These are phyloP conservation scores for Rhopalosiphum padi DNA, from an alignment of 1,140 invertebrate genomes.

Conservation along the genomic window DNA sequence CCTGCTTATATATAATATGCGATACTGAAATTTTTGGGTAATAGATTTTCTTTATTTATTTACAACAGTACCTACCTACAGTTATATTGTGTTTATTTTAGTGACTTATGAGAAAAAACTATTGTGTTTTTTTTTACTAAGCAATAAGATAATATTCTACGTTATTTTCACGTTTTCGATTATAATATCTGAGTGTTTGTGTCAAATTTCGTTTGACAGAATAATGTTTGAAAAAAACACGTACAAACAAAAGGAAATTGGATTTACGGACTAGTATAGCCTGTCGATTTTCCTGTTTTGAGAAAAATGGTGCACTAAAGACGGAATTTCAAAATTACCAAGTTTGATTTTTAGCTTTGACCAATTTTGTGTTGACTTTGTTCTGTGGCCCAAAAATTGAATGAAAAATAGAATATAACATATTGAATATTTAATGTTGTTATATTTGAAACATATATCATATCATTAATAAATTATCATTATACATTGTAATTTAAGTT, in stretches of 20 bases:
- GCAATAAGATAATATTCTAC: background rate
- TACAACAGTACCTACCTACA: background rate
- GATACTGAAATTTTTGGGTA: background rate
- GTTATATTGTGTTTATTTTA: slow-evolving; percentile 4
- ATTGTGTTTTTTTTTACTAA: background rate
- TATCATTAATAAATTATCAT: background rate
- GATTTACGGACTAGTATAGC: slow-evolving; percentile 18
- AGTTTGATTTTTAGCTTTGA: slow-evolving; percentile 11
- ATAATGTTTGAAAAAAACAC: slow-evolving; percentile 18
- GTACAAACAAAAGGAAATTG: slow-evolving; percentile 44
- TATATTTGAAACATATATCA: background rate
- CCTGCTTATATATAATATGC: slow-evolving; percentile 1
- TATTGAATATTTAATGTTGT: background rate
- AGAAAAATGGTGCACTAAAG: slow-evolving; percentile 14
- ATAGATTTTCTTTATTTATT: background rate
- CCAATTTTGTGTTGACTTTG: background rate
- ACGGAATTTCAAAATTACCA: slow-evolving; percentile 3
- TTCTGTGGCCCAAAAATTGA: background rate
- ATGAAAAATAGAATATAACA: background rate
- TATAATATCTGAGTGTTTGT: slow-evolving; percentile 36
- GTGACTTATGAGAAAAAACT: background rate
- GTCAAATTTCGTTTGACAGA: slow-evolving; percentile 34
- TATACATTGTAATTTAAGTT: background rate
- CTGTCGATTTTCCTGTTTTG: slow-evolving; percentile 15
- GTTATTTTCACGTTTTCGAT: slow-evolving; percentile 14